phyloP scores from a whole-genome alignment of 2,797 vertebrate genomes.

The Oreochromis mossambicus region DNA sequence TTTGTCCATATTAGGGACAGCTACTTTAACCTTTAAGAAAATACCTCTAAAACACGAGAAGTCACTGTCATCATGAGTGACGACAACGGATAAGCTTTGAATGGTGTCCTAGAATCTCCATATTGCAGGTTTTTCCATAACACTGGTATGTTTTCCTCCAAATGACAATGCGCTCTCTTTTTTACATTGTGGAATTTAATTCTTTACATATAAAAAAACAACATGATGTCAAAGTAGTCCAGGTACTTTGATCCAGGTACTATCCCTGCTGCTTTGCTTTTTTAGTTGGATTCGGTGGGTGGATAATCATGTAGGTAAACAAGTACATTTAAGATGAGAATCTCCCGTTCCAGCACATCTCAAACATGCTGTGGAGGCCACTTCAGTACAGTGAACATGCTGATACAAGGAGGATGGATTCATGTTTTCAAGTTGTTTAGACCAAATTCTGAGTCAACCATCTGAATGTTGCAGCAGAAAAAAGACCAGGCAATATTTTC shows the following conservation, averaged over 20 bases:
- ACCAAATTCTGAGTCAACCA: background rate
- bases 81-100: background rate
- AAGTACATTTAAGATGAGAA: background rate
- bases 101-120: background rate
- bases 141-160: background rate
- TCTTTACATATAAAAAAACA: background rate
- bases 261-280: background rate
- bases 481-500: background rate
- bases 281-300: background rate
- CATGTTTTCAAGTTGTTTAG: background rate
- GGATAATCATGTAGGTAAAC: background rate
- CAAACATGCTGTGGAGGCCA: background rate
- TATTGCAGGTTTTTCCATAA: background rate
- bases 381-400: background rate
- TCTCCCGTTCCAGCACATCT: rapidly evolving
- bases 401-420: background rate
- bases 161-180: background rate
- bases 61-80: background rate
- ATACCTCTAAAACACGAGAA: background rate
- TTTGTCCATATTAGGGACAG: background rate
- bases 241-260: background rate
- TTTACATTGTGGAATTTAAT: background rate
- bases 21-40: background rate
- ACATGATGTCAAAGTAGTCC: background rate
- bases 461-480: background rate